Conservation (phyloP, 2,113 vertebrate species). For the Phaetusa simplex region DNA sequence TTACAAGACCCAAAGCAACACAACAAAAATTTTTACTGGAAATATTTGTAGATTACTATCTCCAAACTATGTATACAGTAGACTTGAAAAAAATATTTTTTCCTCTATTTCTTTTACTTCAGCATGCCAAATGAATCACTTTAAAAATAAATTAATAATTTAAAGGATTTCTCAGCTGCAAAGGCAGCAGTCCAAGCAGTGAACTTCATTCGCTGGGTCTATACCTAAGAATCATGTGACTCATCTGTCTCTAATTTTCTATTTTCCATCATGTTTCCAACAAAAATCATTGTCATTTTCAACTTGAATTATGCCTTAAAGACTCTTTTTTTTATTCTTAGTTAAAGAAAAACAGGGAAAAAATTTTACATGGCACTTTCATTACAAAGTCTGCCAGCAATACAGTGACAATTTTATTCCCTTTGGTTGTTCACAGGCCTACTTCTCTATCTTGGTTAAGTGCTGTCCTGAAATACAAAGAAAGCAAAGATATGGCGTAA, state of each 20-base stretch:
- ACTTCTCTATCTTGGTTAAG: background rate
- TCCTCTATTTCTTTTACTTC: background rate
- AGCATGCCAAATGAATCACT: background rate
- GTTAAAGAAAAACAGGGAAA: background rate
- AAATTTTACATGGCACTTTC: background rate
- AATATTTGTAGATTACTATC: constrained; percentile 12
- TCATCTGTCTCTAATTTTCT: background rate
- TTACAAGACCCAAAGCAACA: background rate
- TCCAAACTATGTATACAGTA: background rate
- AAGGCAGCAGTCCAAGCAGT: background rate
- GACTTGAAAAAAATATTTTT: background rate
- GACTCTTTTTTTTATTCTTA: background rate
- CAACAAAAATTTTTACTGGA: background rate
- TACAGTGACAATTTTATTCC: constrained; percentile 3
- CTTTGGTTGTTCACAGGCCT: background rate
- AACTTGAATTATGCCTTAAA: background rate
- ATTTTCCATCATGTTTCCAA: background rate
- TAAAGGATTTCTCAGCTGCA: background rate
- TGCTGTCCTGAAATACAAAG: background rate
- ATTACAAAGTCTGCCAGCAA: background rate
- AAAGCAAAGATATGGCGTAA: background rate
- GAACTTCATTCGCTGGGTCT: background rate
- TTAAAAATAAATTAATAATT: background rate
- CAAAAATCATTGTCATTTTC: background rate
- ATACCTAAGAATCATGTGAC: background rate